These are phyloP conservation scores for Penaeus japonicus DNA, from an alignment of 1,140 invertebrate species.

Conservation along the genomic window DNA sequence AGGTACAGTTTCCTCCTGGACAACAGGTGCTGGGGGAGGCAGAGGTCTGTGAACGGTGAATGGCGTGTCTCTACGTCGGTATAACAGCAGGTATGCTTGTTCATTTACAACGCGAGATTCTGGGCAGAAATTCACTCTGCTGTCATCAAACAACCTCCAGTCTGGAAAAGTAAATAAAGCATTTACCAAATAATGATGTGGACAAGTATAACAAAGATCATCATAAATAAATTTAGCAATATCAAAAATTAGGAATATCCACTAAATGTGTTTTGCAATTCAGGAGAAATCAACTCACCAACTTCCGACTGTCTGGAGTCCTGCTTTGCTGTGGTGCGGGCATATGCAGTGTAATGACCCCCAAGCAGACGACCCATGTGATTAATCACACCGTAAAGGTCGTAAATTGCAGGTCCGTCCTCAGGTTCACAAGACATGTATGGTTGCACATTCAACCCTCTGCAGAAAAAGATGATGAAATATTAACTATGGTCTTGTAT, in stretches of 20 bases:
- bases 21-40: slow-evolving; percentile 2
- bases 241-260: no score
- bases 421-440: slow-evolving; percentile 62
- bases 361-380: slow-evolving; percentile 68
- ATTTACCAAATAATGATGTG: no score
- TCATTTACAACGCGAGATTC: slow-evolving; percentile 64
- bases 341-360: slow-evolving; percentile 69
- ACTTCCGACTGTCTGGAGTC: slow-evolving; percentile 62
- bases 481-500: no score
- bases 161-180: slow-evolving; percentile 59
- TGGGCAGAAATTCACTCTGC: slow-evolving; percentile 62
- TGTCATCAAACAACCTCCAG: slow-evolving; percentile 68
- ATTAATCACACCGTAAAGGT: slow-evolving; percentile 70
- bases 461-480: slow-evolving; percentile 41
- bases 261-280: no score
- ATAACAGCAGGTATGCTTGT: slow-evolving; percentile 67
- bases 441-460: slow-evolving; percentile 65
- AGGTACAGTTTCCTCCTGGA: slow-evolving; percentile 3
- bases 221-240: no score
- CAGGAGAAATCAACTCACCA: slow-evolving; percentile 61
- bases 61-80: slow-evolving; percentile 62
- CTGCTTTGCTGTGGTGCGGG: slow-evolving; percentile 62
- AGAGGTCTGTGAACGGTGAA: slow-evolving; percentile 31
- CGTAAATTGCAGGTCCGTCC: slow-evolving; percentile 65
- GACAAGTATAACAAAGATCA: no score